Conservation (phyloP, 2,888 invertebrate species). For the Anaspis maculata region DNA sequence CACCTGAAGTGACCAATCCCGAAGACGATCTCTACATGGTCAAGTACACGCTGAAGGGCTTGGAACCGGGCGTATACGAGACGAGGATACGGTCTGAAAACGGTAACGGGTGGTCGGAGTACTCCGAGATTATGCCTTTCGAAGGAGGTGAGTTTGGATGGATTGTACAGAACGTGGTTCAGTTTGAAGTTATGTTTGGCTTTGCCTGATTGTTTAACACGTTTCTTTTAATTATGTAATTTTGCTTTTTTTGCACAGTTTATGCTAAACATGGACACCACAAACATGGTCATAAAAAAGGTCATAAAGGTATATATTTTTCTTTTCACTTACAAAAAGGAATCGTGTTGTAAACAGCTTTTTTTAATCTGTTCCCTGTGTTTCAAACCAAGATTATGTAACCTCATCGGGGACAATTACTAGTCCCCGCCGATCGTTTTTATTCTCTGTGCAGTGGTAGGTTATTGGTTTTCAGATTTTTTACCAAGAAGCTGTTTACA, state of each 20-base stretch:
- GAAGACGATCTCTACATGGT: conserved; percentile 36
- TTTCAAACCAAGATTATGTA: too few relatives aligned
- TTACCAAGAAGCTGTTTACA: too few relatives aligned
- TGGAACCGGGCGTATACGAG: conserved; percentile 41
- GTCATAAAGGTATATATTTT: conserved; percentile 19
- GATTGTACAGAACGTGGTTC: not conserved
- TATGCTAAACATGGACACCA: conserved; percentile 27
- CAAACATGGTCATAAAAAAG: conserved; percentile 28
- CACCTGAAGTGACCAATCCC: conserved; percentile 27
- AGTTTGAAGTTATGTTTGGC: conserved; percentile 4
- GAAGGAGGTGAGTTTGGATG: conserved; percentile 27
- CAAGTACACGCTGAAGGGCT: conserved; percentile 35
- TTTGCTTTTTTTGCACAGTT: conserved; percentile 21
- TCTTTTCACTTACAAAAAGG: too few relatives aligned
- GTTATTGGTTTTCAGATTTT: too few relatives aligned
- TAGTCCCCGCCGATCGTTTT: too few relatives aligned
- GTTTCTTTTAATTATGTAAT: conserved; percentile 10
- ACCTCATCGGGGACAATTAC: too few relatives aligned
- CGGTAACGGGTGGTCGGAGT: conserved; percentile 43
- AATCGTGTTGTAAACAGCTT: too few relatives aligned
- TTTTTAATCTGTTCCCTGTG: too few relatives aligned
- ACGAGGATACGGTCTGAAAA: conserved; percentile 40
- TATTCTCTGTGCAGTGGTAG: too few relatives aligned
- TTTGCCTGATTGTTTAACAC: conserved; percentile 8
- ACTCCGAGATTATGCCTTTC: conserved; percentile 36